Conservation (phyloP, 1,140 invertebrate genomes). For the Trigoniulus corallinus region DNA sequence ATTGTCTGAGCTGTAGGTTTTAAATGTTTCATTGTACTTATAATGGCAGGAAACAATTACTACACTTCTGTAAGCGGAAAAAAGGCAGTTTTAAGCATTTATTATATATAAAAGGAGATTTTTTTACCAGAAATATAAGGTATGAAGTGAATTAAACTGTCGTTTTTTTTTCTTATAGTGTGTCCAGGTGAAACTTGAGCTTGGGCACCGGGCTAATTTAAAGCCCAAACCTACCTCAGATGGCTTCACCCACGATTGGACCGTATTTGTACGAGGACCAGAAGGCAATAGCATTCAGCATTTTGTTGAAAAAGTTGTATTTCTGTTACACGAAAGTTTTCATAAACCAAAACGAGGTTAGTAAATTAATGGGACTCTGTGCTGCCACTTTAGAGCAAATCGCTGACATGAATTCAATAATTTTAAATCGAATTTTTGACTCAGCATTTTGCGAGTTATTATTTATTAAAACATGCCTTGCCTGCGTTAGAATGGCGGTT, state of each 20-base stretch:
- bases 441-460: no score
- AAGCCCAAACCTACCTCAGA: constrained; percentile 58
- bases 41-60: no score
- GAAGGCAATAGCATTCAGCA: constrained; percentile 69
- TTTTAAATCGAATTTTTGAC: no score
- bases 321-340: constrained; percentile 80
- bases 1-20: no score
- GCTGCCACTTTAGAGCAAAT: no score
- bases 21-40: no score
- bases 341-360: constrained; percentile 69
- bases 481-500: neutral
- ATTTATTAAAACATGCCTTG: constrained; percentile 11
- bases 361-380: neutral
- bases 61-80: no score
- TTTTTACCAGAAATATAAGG: no score
- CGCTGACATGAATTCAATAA: no score
- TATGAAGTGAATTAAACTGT: neutral
- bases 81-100: no score
- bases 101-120: no score
- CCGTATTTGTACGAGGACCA: constrained; percentile 77
- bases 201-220: constrained; percentile 71
- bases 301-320: constrained; percentile 90
- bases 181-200: constrained; percentile 72
- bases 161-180: constrained; percentile 15
- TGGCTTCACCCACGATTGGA: constrained; percentile 94